These are phyloP conservation scores for Rhabdornis inornatus DNA, from an alignment of 2,113 vertebrate species.

Conservation along the genomic window DNA sequence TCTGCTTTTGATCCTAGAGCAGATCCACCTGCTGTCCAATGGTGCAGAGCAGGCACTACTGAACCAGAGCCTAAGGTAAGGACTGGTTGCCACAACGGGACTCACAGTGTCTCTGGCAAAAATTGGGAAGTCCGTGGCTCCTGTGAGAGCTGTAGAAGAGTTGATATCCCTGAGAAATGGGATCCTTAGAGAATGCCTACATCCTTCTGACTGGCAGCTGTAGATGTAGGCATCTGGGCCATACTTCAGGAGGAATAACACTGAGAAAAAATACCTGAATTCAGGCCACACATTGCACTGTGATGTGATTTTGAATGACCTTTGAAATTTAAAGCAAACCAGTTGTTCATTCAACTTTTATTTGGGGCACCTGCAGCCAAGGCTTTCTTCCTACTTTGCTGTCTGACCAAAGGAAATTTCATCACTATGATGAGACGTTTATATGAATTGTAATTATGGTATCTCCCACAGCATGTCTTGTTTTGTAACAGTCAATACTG, in stretches of 20 bases:
- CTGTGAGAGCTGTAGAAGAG: not conserved
- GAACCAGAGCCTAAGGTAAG: not conserved
- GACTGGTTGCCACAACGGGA: not conserved
- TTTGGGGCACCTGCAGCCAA: not conserved
- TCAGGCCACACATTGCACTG: not conserved
- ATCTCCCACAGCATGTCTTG: not conserved
- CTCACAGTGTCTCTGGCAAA: not conserved
- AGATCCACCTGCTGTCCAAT: not conserved
- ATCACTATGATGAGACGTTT: not conserved
- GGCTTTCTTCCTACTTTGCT: not conserved
- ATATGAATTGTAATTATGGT: not conserved
- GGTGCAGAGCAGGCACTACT: not conserved
- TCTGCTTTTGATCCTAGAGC: not conserved
- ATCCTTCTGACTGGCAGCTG: not conserved
- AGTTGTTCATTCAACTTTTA: not conserved
- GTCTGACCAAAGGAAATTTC: not conserved
- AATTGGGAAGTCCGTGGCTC: not conserved
- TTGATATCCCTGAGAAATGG: not conserved
- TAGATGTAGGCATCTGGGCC: not conserved
- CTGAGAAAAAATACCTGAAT: not conserved
- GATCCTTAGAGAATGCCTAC: not conserved
- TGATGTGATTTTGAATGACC: not conserved
- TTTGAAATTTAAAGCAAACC: not conserved
- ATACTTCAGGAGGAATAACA: not conserved
- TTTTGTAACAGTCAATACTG: not conserved